A percentile compares a stretch with the other conserved stretches of the same genome.
phyloP scores from a whole-genome alignment of 2,888 invertebrate species.

The Dasysyrphus albostriatus region DNA sequence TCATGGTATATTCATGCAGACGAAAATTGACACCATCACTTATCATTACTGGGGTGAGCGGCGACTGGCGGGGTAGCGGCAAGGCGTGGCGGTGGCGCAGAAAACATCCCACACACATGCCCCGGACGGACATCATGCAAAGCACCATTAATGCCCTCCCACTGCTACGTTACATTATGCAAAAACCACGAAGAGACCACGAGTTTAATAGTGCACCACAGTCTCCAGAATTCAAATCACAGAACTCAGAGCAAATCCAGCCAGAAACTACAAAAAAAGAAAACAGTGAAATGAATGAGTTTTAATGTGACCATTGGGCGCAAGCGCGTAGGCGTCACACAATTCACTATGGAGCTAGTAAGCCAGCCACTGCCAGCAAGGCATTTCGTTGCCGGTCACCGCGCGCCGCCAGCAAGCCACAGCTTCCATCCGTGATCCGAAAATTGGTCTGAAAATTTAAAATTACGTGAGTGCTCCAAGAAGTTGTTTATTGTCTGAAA shows the following conservation, averaged over 20 bases:
- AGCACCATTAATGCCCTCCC: constrained; percentile 74
- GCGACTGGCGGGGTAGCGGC: neutral
- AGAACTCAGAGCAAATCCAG: constrained; percentile 14
- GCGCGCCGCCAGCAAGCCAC: too few relatives aligned
- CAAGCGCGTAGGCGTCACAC: constrained; percentile 64
- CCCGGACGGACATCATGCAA: constrained; percentile 61
- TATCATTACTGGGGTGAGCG: constrained; percentile 40
- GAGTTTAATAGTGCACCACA: constrained; percentile 53
- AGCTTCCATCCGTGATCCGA: neutral
- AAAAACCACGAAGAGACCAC: constrained; percentile 37
- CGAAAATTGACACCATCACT: constrained; percentile 75
- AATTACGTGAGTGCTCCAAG: constrained; percentile 45
- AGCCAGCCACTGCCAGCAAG: neutral
- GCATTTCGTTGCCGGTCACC: neutral
- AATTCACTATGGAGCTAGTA: constrained; percentile 43
- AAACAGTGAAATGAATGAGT: constrained; percentile 65
- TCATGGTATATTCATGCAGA: constrained; percentile 36
- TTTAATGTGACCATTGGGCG: constrained; percentile 72
- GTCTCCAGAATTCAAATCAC: constrained; percentile 68
- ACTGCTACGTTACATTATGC: constrained; percentile 69
- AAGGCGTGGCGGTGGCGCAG: constrained; percentile 15
- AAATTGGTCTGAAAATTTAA: constrained; percentile 42
- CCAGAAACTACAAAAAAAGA: constrained; percentile 4
- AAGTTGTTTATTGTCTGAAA: constrained; percentile 64
- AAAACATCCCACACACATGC: constrained; percentile 64